These are phyloP conservation scores for Coecobrya sp. DNA, from an alignment of 2,888 invertebrate species.

Conservation along the genomic window DNA sequence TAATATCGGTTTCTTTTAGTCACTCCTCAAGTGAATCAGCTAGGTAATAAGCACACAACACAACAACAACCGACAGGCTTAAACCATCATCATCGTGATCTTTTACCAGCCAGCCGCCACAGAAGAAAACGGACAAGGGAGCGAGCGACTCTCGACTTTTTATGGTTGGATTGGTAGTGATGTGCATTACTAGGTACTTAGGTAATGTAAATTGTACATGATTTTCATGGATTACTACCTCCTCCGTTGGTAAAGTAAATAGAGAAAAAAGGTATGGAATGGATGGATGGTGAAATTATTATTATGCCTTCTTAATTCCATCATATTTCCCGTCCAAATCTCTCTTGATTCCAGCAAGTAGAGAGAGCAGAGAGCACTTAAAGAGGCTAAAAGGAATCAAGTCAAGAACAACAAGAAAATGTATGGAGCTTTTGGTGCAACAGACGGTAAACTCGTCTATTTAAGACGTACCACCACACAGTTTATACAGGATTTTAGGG, in stretches of 20 bases:
- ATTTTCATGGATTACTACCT: conserved; percentile 78
- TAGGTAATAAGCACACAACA: conserved; percentile 24
- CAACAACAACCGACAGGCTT: conserved; percentile 49
- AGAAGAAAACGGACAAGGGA: neutral
- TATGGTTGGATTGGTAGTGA: conserved; percentile 39
- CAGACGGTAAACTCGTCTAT: conserved; percentile 57
- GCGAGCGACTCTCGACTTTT: conserved; percentile 40
- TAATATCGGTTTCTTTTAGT: conserved; percentile 80
- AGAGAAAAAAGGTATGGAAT: conserved; percentile 36
- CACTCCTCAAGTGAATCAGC: conserved; percentile 60
- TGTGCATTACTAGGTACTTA: conserved; percentile 68
- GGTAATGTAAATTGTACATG: conserved; percentile 67
- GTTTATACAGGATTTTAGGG: conserved; percentile 43
- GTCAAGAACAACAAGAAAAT: conserved; percentile 60
- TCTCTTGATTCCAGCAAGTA: conserved; percentile 73
- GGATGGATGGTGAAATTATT: conserved; percentile 61
- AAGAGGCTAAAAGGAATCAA: conserved; percentile 62
- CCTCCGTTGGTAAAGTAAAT: conserved; percentile 77
- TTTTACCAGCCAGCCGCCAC: conserved; percentile 25
- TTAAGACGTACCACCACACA: neutral
- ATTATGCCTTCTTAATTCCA: conserved; percentile 70
- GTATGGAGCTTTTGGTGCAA: conserved; percentile 28
- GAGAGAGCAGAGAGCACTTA: conserved; percentile 38
- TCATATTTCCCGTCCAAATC: neutral
- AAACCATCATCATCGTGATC: conserved; percentile 28